A percentile compares a stretch with the other conserved stretches of the same genome.
Conservation (phyloP, 1,140 invertebrate genomes). For the Parapsyche elsis region DNA sequence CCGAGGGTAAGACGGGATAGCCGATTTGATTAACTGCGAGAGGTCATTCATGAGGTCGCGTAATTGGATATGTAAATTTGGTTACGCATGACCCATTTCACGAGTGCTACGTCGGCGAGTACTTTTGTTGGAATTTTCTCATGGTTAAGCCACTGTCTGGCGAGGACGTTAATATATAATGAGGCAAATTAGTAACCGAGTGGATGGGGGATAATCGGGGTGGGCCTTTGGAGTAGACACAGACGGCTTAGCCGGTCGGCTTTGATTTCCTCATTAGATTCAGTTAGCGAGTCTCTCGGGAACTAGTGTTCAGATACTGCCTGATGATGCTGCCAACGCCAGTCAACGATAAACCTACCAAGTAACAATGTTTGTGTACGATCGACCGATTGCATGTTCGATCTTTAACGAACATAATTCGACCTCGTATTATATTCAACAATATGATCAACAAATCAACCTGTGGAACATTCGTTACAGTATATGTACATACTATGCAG, state of each 20-base stretch:
- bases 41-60: constrained; percentile 37
- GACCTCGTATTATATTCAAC: too few relatives aligned
- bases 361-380: too few relatives aligned
- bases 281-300: constrained; percentile 30
- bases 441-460: too few relatives aligned
- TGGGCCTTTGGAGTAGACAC: not conserved
- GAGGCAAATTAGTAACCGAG: not conserved
- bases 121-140: not conserved
- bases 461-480: too few relatives aligned
- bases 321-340: not conserved
- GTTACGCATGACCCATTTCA: constrained; percentile 39
- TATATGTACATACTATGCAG: too few relatives aligned
- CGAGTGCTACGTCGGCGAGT: not conserved
- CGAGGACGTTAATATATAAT: constrained; percentile 6
- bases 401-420: too few relatives aligned
- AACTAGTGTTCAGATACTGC: not conserved
- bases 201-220: not conserved
- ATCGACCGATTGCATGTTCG: too few relatives aligned
- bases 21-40: constrained; percentile 42
- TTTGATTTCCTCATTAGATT: constrained; percentile 38
- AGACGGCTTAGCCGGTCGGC: not conserved
- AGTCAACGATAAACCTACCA: not conserved
- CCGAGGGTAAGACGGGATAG: constrained; percentile 23
- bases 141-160: too few relatives aligned
- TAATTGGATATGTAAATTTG: constrained; percentile 47